phyloP scores from a whole-genome alignment of 2,797 vertebrate genomes.

The Trematomus bernacchii region DNA sequence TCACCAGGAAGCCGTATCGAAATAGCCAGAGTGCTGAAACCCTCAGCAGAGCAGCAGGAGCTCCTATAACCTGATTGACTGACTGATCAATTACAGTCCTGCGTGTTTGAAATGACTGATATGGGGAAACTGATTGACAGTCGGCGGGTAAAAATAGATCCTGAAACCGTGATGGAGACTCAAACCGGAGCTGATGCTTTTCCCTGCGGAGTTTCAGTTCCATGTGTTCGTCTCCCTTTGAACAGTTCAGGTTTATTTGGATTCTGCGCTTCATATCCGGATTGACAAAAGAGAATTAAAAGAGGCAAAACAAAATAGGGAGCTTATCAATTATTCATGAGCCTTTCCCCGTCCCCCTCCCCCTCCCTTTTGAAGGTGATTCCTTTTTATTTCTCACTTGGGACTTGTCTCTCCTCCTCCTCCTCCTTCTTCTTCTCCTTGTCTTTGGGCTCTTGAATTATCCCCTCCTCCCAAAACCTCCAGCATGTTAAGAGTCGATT shows the following conservation, averaged over 20 bases:
- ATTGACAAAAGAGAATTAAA: slow-evolving; percentile 72
- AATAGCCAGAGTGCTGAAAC: slow-evolving; percentile 50
- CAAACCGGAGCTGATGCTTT: slow-evolving; percentile 38
- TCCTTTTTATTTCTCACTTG: slow-evolving; percentile 49
- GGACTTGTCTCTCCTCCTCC: slow-evolving; percentile 46
- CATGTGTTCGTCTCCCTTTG: slow-evolving; percentile 51
- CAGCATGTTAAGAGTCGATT: slow-evolving; percentile 6
- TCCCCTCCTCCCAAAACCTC: slow-evolving; percentile 40
- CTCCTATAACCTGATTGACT: slow-evolving; percentile 55
- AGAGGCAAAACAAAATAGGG: slow-evolving; percentile 60
- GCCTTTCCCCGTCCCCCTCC: slow-evolving; percentile 23
- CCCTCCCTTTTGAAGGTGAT: slow-evolving; percentile 62
- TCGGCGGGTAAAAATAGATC: slow-evolving; percentile 67
- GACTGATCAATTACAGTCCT: slow-evolving; percentile 70
- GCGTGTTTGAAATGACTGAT: slow-evolving; percentile 68
- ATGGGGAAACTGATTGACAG: slow-evolving; percentile 68
- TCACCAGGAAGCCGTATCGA: slow-evolving; percentile 32
- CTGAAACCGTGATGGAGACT: slow-evolving; percentile 25
- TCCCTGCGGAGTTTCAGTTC: slow-evolving; percentile 62
- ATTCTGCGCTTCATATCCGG: slow-evolving; percentile 48
- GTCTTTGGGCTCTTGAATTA: slow-evolving; percentile 44
- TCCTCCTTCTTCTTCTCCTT: slow-evolving; percentile 16
- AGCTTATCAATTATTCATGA: slow-evolving; percentile 73
- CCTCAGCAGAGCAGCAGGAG: slow-evolving; percentile 64
- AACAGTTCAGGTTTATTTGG: slow-evolving; percentile 69